A percentile compares a stretch with the other conserved stretches of the same genome.
Conservation (phyloP, 2,888 invertebrate species). For the Eumerus sabulonum region DNA sequence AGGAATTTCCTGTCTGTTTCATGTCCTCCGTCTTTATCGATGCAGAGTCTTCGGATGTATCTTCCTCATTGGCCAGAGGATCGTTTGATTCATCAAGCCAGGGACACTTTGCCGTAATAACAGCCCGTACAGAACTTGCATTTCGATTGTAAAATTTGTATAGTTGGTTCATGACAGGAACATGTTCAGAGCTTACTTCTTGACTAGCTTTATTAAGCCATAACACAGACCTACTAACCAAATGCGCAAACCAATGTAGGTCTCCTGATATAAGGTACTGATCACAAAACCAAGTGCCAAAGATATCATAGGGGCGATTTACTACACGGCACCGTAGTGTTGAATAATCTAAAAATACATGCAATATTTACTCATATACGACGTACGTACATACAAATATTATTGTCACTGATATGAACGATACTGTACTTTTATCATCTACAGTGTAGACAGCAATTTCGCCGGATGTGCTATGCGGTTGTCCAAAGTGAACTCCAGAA, state of each 20-base stretch:
- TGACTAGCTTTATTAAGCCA: constrained; percentile 92
- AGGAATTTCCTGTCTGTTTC: constrained; percentile 71
- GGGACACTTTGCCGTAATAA: constrained; percentile 87
- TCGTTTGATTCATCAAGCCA: constrained; percentile 77
- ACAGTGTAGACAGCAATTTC: constrained; percentile 93
- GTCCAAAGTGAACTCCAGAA: constrained; percentile 90
- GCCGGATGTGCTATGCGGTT: constrained; percentile 87
- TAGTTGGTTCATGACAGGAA: constrained; percentile 87
- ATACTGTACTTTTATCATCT: constrained; percentile 81
- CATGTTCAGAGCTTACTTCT: constrained; percentile 88
- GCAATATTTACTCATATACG: not conserved
- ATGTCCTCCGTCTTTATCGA: not conserved
- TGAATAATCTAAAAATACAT: constrained; percentile 81
- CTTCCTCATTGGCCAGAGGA: constrained; percentile 68
- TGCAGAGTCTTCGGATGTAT: constrained; percentile 38
- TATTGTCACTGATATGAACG: not conserved
- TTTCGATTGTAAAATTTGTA: constrained; percentile 89
- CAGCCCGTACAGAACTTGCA: constrained; percentile 87
- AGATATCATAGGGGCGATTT: constrained; percentile 92
- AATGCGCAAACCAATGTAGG: constrained; percentile 88
- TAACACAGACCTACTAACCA: constrained; percentile 86
- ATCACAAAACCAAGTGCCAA: constrained; percentile 94
- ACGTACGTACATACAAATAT: not conserved
- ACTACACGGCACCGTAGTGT: constrained; percentile 86
- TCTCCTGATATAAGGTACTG: constrained; percentile 89